phyloP scores from a whole-genome alignment of 2,888 invertebrate species.

The Disparrhopalites patrizii region DNA sequence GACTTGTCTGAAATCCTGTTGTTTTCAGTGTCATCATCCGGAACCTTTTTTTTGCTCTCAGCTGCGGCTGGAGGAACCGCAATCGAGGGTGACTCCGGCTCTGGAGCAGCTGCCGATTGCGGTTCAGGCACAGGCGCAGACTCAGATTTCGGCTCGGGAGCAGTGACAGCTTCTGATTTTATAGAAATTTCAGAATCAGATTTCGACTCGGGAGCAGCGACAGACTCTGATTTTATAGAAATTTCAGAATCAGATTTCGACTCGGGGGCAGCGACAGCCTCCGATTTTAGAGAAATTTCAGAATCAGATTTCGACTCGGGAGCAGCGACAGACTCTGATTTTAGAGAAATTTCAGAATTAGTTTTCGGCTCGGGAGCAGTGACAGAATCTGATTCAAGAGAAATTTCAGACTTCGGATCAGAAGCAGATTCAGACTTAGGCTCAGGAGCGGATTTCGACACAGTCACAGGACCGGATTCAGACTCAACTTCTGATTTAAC shows the following conservation, averaged over 20 bases:
- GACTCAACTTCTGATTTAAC: too few relatives aligned
- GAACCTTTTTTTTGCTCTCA: not conserved
- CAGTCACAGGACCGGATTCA: too few relatives aligned
- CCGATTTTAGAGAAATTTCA: not conserved
- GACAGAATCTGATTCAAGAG: too few relatives aligned
- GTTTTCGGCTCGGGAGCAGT: too few relatives aligned
- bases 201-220: not conserved
- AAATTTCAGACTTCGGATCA: not conserved
- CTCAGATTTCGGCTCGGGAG: not conserved
- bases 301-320: not conserved
- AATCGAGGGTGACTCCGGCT: not conserved
- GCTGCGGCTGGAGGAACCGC: not conserved
- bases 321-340: too few relatives aligned
- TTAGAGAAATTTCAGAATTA: too few relatives aligned
- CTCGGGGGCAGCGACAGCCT: not conserved
- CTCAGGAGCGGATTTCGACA: too few relatives aligned
- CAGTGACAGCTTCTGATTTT: not conserved
- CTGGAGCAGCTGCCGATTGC: not conserved
- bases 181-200: not conserved
- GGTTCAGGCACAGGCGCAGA: not conserved
- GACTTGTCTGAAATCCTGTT: too few relatives aligned
- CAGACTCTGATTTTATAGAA: not conserved
- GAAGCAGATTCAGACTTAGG: not conserved
- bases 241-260: not conserved
- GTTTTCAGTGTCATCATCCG: slow-evolving; percentile 1